Evolutionary conservation across 1,140 invertebrate genomes (phyloP).

Genomic region (Zeugodacus cucurbitae): DNA sequence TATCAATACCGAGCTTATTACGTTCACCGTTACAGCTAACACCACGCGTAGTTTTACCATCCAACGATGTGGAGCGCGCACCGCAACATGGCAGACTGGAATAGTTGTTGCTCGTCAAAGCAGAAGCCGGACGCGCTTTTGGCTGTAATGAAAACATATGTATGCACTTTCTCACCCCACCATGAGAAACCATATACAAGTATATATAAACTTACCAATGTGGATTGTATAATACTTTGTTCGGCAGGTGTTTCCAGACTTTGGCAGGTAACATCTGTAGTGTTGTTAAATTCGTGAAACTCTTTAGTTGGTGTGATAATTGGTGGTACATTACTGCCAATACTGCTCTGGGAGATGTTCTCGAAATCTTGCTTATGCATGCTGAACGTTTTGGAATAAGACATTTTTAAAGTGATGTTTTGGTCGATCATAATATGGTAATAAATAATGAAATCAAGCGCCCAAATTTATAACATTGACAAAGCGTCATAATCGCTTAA

Average conservation of each 20-base stretch:
- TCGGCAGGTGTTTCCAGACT: not conserved
- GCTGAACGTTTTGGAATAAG: not conserved
- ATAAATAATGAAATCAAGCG: too few relatives aligned
- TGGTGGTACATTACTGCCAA: slow-evolving; percentile 1
- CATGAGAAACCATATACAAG: not conserved
- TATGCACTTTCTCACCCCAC: not conserved
- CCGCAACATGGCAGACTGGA: slow-evolving; percentile 65
- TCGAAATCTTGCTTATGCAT: slow-evolving; percentile 24
- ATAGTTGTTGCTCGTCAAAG: slow-evolving; percentile 50
- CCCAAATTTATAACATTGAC: too few relatives aligned
- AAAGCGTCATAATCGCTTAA: too few relatives aligned
- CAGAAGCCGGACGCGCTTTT: slow-evolving; percentile 55
- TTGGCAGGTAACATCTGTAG: slow-evolving; percentile 37
- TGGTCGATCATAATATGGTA: too few relatives aligned
- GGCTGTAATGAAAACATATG: slow-evolving; percentile 49
- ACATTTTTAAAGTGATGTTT: too few relatives aligned
- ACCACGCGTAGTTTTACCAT: slow-evolving; percentile 32
- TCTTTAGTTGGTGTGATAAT: slow-evolving; percentile 37
- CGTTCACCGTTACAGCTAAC: slow-evolving; percentile 61
- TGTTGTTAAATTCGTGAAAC: slow-evolving; percentile 41
- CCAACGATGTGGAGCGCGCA: slow-evolving; percentile 44
- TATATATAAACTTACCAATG: slow-evolving; percentile 53
- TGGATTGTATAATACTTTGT: slow-evolving; percentile 54
- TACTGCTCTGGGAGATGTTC: slow-evolving; percentile 14
- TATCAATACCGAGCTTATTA: slow-evolving; percentile 62